Evolutionary conservation across 2,888 invertebrate genomes (phyloP).

Genomic region (Hirudinaria manillensis): DNA sequence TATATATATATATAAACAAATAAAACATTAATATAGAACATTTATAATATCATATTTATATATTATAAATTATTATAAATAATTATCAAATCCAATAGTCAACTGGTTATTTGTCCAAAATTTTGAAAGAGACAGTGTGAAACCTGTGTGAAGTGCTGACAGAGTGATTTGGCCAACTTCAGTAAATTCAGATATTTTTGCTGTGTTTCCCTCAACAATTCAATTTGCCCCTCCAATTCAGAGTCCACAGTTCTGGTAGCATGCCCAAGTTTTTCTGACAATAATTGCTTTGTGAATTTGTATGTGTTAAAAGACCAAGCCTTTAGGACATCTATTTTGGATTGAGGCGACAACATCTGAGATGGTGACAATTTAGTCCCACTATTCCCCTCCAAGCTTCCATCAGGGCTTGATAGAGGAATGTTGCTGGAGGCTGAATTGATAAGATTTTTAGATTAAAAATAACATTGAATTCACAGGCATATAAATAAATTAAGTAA

Average conservation of each 20-base stretch:
- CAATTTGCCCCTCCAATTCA: slow-evolving; percentile 90
- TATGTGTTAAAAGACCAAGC: slow-evolving; percentile 97
- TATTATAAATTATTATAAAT: neutral
- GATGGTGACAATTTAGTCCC: slow-evolving; percentile 17
- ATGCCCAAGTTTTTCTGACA: slow-evolving; percentile 89
- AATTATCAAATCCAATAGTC: neutral
- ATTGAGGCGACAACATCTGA: slow-evolving; percentile 33
- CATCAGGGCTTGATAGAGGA: slow-evolving; percentile 33
- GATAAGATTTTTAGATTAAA: neutral
- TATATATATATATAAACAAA: no score
- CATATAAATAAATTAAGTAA: no score
- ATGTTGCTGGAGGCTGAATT: slow-evolving; percentile 33
- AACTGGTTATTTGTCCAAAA: neutral
- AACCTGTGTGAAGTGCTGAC: slow-evolving; percentile 66
- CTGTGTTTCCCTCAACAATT: slow-evolving; percentile 84
- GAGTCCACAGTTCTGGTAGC: slow-evolving; percentile 57
- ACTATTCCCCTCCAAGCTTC: slow-evolving; percentile 4
- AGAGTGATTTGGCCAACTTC: slow-evolving; percentile 75
- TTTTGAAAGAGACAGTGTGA: slow-evolving; percentile 44
- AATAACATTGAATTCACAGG: neutral
- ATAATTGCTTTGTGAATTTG: slow-evolving; percentile 91
- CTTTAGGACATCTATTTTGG: slow-evolving; percentile 73
- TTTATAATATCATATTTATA: neutral
- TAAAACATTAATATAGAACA: neutral
- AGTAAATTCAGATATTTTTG: slow-evolving; percentile 74